Percentiles rank a stretch among this genome's conserved stretches.
Conservation (phyloP, 2,797 vertebrate species). For the Craterocephalus amniculus region DNA sequence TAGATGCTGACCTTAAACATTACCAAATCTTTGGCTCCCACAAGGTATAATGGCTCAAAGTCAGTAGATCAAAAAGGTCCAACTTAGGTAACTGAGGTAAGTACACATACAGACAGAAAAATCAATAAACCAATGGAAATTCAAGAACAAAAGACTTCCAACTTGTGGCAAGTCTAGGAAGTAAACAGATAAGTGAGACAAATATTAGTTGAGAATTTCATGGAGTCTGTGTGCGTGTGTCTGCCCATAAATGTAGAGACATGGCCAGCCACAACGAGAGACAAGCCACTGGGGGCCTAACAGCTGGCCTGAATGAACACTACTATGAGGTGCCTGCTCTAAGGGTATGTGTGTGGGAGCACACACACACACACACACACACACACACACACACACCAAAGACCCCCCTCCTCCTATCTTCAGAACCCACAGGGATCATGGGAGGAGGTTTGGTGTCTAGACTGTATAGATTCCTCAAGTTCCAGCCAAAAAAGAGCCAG, state of each 20-base stretch:
- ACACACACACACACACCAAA: slow-evolving; percentile 8
- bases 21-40: background rate
- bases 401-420: slow-evolving; percentile 50
- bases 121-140: background rate
- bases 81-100: no score
- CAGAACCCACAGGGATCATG: slow-evolving; percentile 70
- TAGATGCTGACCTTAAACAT: background rate
- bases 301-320: slow-evolving; percentile 74
- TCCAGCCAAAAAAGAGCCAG: slow-evolving; percentile 71
- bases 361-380: background rate
- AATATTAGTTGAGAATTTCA: background rate
- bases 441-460: slow-evolving; percentile 79
- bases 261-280: slow-evolving; percentile 34
- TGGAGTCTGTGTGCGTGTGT: background rate
- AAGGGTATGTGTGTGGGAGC: slow-evolving; percentile 33
- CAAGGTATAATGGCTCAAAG: background rate
- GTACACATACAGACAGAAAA: background rate
- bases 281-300: slow-evolving; percentile 61
- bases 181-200: slow-evolving; percentile 8
- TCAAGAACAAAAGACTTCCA: background rate
- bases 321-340: slow-evolving; percentile 66
- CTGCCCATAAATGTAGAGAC: slow-evolving; percentile 34
- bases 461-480: slow-evolving; percentile 79
- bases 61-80: background rate
- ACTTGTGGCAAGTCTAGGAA: background rate